These are phyloP conservation scores for Solenopsis invicta DNA, from an alignment of 1,140 invertebrate genomes.

Conservation along the genomic window DNA sequence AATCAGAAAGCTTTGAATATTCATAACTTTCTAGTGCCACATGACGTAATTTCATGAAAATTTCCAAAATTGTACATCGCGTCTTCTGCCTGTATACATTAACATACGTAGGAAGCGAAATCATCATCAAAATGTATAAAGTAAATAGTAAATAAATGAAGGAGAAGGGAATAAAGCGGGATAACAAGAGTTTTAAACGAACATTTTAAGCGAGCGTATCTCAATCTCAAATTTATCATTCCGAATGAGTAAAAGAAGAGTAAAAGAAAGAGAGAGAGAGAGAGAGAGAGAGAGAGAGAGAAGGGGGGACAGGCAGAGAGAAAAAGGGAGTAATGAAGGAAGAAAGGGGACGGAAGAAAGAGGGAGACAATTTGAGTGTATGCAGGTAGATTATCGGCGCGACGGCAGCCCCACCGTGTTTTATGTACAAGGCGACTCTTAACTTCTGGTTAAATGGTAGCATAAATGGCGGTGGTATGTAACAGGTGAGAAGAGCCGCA, in stretches of 20 bases:
- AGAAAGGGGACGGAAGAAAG: neutral
- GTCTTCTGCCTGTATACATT: neutral
- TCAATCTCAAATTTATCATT: conserved; percentile 2
- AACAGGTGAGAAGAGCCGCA: conserved; percentile 81
- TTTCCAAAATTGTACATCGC: neutral
- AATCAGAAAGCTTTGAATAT: conserved; percentile 2
- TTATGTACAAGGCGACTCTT: conserved; percentile 66
- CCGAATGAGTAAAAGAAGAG: neutral
- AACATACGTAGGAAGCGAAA: neutral
- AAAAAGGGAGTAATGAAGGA: neutral
- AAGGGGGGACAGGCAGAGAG: neutral
- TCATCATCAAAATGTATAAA: neutral
- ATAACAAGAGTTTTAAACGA: conserved; percentile 4
- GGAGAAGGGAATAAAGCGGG: neutral
- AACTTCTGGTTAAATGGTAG: conserved; percentile 75
- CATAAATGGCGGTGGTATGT: conserved; percentile 73
- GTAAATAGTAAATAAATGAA: neutral
- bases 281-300: neutral
- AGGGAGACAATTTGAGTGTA: conserved; percentile 43
- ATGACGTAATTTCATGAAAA: neutral
- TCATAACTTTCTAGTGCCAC: neutral
- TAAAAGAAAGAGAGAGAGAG: neutral
- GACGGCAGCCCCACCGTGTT: conserved; percentile 32
- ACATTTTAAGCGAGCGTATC: neutral
- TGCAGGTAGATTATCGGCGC: conserved; percentile 10